phyloP scores from a whole-genome alignment of 1,140 invertebrate genomes.

The Drosophila lacteicornis region DNA sequence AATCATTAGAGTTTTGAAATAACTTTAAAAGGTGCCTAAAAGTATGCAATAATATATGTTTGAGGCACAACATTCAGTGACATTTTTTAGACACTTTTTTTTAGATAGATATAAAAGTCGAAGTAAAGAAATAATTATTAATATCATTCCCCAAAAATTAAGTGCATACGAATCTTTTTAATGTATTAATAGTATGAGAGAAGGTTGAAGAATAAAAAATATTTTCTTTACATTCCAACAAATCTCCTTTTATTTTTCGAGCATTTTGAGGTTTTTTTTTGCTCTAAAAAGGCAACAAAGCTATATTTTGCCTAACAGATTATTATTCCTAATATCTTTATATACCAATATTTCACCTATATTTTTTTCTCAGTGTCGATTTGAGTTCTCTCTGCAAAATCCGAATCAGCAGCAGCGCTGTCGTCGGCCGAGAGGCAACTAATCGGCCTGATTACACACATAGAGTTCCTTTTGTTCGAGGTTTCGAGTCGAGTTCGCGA shows the following conservation, averaged over 20 bases:
- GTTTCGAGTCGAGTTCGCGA: slow-evolving; percentile 73
- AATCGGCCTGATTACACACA: slow-evolving; percentile 55
- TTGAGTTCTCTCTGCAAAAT: slow-evolving; percentile 19
- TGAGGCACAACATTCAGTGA: too few relatives aligned
- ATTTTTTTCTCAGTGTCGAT: slow-evolving; percentile 27
- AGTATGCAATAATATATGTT: too few relatives aligned
- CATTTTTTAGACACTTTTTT: too few relatives aligned
- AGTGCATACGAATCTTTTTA: not conserved
- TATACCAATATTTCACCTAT: too few relatives aligned
- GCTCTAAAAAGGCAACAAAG: not conserved
- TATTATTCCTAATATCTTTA: too few relatives aligned
- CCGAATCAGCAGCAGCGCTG: slow-evolving; percentile 32
- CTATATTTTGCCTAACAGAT: not conserved
- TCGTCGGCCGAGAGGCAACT: slow-evolving; percentile 18
- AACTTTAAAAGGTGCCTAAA: too few relatives aligned
- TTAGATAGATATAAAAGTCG: not conserved
- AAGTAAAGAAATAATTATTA: not conserved
- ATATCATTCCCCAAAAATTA: not conserved
- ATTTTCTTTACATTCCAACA: too few relatives aligned
- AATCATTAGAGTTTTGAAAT: too few relatives aligned
- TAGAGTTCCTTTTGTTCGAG: slow-evolving; percentile 73
- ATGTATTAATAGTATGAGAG: too few relatives aligned
- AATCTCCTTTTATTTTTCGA: too few relatives aligned
- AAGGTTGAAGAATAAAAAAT: too few relatives aligned
- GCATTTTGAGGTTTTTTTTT: too few relatives aligned